Percentiles rank a stretch among this genome's conserved stretches.
phyloP scores from a whole-genome alignment of 2,797 vertebrate genomes.

The Intellagama lesueurii region DNA sequence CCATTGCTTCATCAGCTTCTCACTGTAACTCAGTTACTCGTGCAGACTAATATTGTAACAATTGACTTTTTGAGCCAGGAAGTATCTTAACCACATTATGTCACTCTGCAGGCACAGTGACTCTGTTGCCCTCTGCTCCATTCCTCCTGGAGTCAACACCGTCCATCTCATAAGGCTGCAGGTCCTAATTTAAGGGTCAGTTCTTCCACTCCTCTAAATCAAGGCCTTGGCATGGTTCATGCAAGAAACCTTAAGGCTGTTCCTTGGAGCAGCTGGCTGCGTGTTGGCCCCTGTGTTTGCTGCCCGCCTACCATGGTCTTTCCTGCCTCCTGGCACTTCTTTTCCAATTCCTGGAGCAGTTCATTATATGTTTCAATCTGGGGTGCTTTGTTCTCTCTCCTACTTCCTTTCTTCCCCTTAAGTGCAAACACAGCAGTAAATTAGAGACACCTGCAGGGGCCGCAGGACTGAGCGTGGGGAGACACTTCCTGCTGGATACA shows the following conservation, averaged over 20 bases:
- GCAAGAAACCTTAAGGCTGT: not conserved
- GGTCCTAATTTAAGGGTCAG: not conserved
- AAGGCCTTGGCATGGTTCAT: not conserved
- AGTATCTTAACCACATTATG: not conserved
- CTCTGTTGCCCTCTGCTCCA: not conserved
- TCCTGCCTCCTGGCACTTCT: constrained; percentile 18
- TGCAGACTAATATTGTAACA: not conserved
- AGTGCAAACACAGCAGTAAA: constrained; percentile 21
- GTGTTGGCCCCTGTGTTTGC: not conserved
- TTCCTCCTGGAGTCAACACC: not conserved
- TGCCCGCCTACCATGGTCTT: not conserved
- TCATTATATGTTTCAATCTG: not conserved
- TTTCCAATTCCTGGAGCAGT: constrained; percentile 12
- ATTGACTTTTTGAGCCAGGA: not conserved
- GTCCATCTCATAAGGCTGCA: not conserved
- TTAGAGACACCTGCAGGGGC: constrained; percentile 29
- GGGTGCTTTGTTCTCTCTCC: not conserved
- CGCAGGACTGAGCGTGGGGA: constrained; percentile 1
- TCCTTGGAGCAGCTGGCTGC: not conserved
- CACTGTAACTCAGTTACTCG: not conserved
- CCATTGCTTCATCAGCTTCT: too few species aligned
- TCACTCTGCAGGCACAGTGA: not conserved
- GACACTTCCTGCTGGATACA: constrained; percentile 5
- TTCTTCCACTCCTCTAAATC: not conserved
- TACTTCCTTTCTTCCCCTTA: not conserved